Conservation (phyloP, 1,140 invertebrate species). For the Gryllus bimaculatus region DNA sequence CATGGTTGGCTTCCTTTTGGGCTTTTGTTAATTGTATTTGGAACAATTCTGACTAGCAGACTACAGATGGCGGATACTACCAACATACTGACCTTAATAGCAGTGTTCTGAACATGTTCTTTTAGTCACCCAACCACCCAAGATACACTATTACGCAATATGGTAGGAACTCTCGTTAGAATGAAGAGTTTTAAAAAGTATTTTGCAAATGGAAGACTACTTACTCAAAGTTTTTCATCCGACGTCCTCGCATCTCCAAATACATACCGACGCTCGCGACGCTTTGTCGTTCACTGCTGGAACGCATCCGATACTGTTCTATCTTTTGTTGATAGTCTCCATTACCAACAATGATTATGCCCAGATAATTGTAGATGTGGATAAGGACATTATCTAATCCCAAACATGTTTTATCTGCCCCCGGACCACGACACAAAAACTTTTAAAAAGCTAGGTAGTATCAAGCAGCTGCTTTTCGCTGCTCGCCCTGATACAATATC, state of each 20-base stretch:
- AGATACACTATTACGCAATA: too few species aligned
- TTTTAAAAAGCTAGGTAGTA: neutral
- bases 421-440: constrained; percentile 2
- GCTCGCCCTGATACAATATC: neutral
- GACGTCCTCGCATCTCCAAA: neutral
- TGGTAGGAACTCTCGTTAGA: too few species aligned
- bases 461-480: neutral
- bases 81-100: too few species aligned
- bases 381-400: constrained; percentile 5
- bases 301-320: neutral
- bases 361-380: constrained; percentile 4
- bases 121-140: too few species aligned
- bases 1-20: too few species aligned
- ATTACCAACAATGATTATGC: constrained; percentile 5
- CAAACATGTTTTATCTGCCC: constrained; percentile 4
- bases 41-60: too few species aligned
- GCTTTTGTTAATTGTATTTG: too few species aligned
- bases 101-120: too few species aligned
- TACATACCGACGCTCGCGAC: neutral
- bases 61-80: too few species aligned
- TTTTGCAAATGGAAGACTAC: too few species aligned
- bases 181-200: too few species aligned
- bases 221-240: too few species aligned
- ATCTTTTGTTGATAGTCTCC: constrained; percentile 4
- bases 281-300: neutral